These are phyloP conservation scores for Trachymyrmex cornetzi DNA, from an alignment of 1,140 invertebrate genomes.

Conservation along the genomic window DNA sequence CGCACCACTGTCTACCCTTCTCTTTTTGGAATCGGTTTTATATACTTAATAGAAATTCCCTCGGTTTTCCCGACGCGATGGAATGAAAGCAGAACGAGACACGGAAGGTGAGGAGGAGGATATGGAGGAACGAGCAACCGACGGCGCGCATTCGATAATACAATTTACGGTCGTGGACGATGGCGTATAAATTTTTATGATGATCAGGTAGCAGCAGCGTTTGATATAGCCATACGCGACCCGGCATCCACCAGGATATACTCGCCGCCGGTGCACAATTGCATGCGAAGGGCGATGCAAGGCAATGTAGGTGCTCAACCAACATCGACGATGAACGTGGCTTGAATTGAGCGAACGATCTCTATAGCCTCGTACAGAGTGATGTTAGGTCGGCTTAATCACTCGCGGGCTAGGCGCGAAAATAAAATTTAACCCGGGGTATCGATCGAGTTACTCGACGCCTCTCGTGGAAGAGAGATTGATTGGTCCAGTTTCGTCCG, in stretches of 20 bases:
- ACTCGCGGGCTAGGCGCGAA: conserved; percentile 35
- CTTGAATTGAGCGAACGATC: conserved; percentile 81
- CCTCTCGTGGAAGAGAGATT: conserved; percentile 3
- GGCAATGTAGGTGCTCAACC: conserved; percentile 51
- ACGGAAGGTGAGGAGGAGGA: neutral
- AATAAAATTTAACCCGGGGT: conserved; percentile 49
- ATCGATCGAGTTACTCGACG: conserved; percentile 20
- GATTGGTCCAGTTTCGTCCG: conserved; percentile 2
- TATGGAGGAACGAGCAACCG: conserved; percentile 71
- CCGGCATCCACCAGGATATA: conserved; percentile 51
- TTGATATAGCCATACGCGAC: conserved; percentile 78
- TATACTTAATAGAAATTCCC: conserved; percentile 35
- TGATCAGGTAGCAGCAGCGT: conserved; percentile 83
- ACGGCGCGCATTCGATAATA: conserved; percentile 84
- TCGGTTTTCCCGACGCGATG: neutral
- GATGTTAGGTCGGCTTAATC: conserved; percentile 40
- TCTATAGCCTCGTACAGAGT: conserved; percentile 20
- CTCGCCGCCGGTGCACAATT: conserved; percentile 75
- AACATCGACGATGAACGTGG: conserved; percentile 71
- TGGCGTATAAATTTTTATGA: conserved; percentile 86
- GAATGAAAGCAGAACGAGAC: conserved; percentile 23
- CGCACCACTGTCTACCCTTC: too few species aligned
- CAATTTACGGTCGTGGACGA: conserved; percentile 84
- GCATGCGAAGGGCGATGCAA: conserved; percentile 67
- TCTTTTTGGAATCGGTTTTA: conserved; percentile 24